These are phyloP conservation scores for Chaetura pelagica DNA, from an alignment of 2,113 vertebrate genomes.

Conservation along the genomic window DNA sequence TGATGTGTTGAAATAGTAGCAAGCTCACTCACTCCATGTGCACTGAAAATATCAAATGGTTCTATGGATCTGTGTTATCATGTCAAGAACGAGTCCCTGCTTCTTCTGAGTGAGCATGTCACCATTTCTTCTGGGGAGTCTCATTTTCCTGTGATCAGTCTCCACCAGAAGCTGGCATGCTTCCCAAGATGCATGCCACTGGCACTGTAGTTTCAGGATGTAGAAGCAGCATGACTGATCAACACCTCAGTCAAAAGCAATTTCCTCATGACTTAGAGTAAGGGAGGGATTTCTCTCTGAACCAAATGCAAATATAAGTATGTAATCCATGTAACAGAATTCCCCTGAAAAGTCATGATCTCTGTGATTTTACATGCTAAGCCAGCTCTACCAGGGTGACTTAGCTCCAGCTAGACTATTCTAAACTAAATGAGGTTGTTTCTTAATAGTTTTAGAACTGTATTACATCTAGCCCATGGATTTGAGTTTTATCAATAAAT, in stretches of 20 bases:
- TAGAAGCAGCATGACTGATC: background rate
- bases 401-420: background rate
- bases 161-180: background rate
- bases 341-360: background rate
- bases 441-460: background rate
- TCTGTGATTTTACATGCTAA: background rate
- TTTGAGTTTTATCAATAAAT: background rate
- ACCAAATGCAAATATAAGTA: background rate
- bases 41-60: background rate
- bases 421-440: background rate
- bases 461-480: background rate
- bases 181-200: background rate
- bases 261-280: background rate
- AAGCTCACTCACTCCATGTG: background rate
- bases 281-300: background rate
- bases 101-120: background rate
- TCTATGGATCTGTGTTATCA: background rate
- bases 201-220: background rate
- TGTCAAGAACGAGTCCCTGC: background rate
- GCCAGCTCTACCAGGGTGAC: background rate
- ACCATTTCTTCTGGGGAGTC: background rate
- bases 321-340: background rate
- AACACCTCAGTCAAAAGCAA: background rate
- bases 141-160: background rate
- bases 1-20: background rate